Evolutionary conservation across 2,797 vertebrate genomes (phyloP).

Genomic region (Hozukius guyotensis): DNA sequence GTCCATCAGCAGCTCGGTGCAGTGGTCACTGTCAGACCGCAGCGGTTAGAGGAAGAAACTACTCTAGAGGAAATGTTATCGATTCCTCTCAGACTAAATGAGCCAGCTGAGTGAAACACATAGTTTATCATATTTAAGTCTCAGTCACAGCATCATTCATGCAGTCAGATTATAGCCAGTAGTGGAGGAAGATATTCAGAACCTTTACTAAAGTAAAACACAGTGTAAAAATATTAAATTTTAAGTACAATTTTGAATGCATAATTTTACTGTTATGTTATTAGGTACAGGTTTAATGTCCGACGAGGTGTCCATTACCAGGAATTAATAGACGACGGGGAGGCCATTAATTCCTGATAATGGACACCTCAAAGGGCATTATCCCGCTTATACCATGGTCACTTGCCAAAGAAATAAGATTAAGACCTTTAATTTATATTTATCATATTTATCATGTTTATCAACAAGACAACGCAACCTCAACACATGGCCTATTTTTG

Average conservation of each 20-base stretch:
- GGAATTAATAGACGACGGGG: too few relatives aligned
- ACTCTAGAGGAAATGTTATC: background rate
- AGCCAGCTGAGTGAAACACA: background rate
- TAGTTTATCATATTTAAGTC: conserved; percentile 17
- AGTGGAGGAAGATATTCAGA: background rate
- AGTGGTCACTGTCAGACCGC: conserved; percentile 39
- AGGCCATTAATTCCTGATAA: too few relatives aligned
- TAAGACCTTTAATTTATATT: too few relatives aligned
- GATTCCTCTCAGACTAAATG: conserved; percentile 31
- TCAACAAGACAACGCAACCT: too few relatives aligned
- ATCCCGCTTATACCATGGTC: too few relatives aligned
- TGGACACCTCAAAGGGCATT: too few relatives aligned
- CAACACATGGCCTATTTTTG: too few relatives aligned
- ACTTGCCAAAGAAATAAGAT: too few relatives aligned
- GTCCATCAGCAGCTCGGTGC: conserved; percentile 58
- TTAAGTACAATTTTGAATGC: accelerated
- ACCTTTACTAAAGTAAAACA: background rate
- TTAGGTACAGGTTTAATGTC: too few relatives aligned
- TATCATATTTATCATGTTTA: too few relatives aligned
- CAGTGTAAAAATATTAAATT: background rate
- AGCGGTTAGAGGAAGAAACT: conserved; percentile 21
- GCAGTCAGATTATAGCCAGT: background rate
- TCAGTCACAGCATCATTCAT: conserved; percentile 23
- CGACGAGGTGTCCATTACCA: too few relatives aligned
- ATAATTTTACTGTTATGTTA: too few relatives aligned